Conservation (phyloP, 2,888 invertebrate species). For the Mythimna pallens region DNA sequence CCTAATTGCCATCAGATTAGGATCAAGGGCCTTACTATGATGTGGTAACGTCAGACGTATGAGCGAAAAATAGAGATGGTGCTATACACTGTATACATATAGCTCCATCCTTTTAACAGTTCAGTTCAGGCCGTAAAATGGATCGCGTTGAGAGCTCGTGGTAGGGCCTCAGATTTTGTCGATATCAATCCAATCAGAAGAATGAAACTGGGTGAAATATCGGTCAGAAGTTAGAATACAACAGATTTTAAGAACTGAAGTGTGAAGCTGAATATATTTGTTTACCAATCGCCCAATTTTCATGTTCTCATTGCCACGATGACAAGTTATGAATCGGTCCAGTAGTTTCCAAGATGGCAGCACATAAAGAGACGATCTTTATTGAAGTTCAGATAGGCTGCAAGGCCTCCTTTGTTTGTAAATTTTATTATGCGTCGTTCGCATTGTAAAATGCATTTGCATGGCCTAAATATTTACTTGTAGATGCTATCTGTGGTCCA, state of each 20-base stretch:
- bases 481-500: slow-evolving; percentile 37
- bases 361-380: slow-evolving; percentile 54
- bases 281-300: slow-evolving; percentile 23
- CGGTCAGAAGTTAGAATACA: not conserved
- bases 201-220: not conserved
- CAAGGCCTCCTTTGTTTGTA: slow-evolving; percentile 61
- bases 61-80: too few relatives aligned
- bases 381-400: slow-evolving; percentile 50
- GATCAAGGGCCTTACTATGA: too few relatives aligned
- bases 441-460: slow-evolving; percentile 60
- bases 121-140: too few relatives aligned
- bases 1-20: too few relatives aligned
- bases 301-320: slow-evolving; percentile 36
- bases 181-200: not conserved
- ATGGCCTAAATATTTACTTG: slow-evolving; percentile 60
- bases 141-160: too few relatives aligned
- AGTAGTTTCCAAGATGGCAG: slow-evolving; percentile 52
- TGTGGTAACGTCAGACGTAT: too few relatives aligned
- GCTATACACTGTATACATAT: too few relatives aligned
- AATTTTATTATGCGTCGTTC: slow-evolving; percentile 60
- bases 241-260: not conserved
- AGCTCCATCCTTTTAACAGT: too few relatives aligned
- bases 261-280: slow-evolving; percentile 5
- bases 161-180: too few relatives aligned
- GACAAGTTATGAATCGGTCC: slow-evolving; percentile 51